A percentile compares a stretch with the other conserved stretches of the same genome.
Evolutionary conservation across 2,797 vertebrate genomes (phyloP).

Genomic region (Cygnus olor): DNA sequence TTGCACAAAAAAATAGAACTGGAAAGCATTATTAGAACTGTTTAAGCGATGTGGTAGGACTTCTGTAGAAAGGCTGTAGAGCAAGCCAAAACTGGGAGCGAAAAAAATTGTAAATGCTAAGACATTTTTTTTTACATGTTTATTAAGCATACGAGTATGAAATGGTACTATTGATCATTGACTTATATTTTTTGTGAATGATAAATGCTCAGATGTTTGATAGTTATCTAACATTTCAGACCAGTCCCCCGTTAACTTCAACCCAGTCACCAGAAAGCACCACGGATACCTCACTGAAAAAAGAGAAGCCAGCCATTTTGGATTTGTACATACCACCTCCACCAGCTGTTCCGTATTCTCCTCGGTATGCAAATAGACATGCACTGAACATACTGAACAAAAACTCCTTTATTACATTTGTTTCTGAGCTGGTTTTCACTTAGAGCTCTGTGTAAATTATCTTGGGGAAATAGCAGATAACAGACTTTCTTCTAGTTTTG

Average conservation of each 20-base stretch:
- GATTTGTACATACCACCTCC: constrained; percentile 92
- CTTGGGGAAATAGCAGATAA: neutral
- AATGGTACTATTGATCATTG: neutral
- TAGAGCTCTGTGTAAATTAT: neutral
- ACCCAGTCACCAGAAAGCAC: constrained; percentile 78
- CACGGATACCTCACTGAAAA: constrained; percentile 79
- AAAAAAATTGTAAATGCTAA: neutral
- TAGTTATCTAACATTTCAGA: constrained; percentile 71
- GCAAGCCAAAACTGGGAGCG: neutral
- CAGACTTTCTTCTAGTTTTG: neutral
- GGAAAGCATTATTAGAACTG: neutral
- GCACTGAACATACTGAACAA: neutral
- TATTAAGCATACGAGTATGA: neutral
- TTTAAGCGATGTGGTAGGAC: neutral
- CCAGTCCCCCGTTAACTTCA: constrained; percentile 72
- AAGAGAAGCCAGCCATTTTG: constrained; percentile 87
- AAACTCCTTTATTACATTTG: neutral
- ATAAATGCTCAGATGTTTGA: neutral
- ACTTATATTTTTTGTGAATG: neutral
- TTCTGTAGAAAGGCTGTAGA: constrained; percentile 9
- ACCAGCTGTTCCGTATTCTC: constrained; percentile 86
- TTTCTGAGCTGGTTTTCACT: neutral
- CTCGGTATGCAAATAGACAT: constrained; percentile 79
- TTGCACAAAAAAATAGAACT: neutral
- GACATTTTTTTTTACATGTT: neutral